Evolutionary conservation across 2,797 vertebrate species (phyloP).

Genomic region (Sebastes trivittatus): DNA sequence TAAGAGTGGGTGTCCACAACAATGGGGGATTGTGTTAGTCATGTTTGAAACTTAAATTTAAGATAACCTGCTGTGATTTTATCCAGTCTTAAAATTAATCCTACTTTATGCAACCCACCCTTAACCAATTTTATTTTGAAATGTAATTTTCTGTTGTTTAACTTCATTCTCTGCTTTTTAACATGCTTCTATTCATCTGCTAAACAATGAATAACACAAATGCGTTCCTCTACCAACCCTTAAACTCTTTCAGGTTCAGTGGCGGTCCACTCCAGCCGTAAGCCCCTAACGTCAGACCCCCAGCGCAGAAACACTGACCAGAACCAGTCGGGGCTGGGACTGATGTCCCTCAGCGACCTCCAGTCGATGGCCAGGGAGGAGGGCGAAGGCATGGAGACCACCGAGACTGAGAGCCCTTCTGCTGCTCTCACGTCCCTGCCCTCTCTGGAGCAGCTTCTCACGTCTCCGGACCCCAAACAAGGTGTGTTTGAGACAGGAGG

Average conservation of each 20-base stretch:
- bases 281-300: slow-evolving; percentile 79
- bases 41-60: background rate
- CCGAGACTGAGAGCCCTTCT: slow-evolving; percentile 88
- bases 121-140: background rate
- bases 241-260: slow-evolving; percentile 70
- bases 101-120: background rate
- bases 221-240: background rate
- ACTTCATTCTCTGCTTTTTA: background rate
- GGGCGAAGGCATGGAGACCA: slow-evolving; percentile 98
- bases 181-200: background rate
- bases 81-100: background rate
- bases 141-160: background rate
- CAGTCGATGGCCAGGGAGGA: slow-evolving; percentile 91
- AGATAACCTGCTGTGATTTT: background rate
- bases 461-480: slow-evolving; percentile 86
- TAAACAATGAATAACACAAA: background rate
- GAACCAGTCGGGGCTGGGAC: slow-evolving; percentile 69
- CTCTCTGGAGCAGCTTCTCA: slow-evolving; percentile 94
- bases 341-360: slow-evolving; percentile 83
- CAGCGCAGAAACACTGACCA: slow-evolving; percentile 71
- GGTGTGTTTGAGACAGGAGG: slow-evolving; percentile 55
- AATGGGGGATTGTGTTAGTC: background rate
- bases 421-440: slow-evolving; percentile 80
- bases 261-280: slow-evolving; percentile 80
- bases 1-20: background rate